Conservation (phyloP, 2,888 invertebrate genomes). For the Zhuqinia jingwanae region DNA sequence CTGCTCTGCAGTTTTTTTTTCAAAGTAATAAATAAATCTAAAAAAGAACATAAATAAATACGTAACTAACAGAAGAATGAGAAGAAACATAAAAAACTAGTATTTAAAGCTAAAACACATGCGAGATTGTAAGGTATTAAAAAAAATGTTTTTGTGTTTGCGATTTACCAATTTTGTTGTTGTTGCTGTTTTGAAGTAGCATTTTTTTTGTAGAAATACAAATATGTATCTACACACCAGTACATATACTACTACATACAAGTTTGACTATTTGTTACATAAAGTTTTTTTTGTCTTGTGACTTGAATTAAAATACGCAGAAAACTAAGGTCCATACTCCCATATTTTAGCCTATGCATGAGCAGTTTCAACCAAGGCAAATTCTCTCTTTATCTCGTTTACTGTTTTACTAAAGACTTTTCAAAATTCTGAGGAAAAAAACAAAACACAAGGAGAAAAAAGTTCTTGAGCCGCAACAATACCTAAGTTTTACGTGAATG, state of each 20-base stretch:
- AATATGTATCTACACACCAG: background rate
- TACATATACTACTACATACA: background rate
- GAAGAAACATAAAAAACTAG: too few species aligned
- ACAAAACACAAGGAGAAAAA: constrained; percentile 20
- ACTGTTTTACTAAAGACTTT: constrained; percentile 47
- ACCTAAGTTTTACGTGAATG: background rate
- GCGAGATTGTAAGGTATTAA: too few species aligned
- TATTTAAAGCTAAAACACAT: too few species aligned
- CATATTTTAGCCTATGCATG: constrained; percentile 22
- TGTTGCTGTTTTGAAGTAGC: too few species aligned
- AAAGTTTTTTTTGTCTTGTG: too few species aligned
- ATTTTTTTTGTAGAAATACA: too few species aligned
- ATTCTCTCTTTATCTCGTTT: constrained; percentile 12
- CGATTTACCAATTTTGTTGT: too few species aligned
- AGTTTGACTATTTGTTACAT: background rate
- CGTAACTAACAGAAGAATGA: too few species aligned
- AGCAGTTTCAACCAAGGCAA: constrained; percentile 22
- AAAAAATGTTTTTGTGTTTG: too few species aligned
- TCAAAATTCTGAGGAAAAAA: constrained; percentile 7
- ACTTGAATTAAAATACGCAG: background rate
- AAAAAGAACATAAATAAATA: too few species aligned
- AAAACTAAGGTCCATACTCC: background rate
- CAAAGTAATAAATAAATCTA: too few species aligned
- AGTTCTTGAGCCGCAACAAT: background rate
- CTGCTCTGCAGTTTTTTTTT: too few species aligned